phyloP scores from a whole-genome alignment of 2,888 invertebrate species.

The Idaea dimidiata region DNA sequence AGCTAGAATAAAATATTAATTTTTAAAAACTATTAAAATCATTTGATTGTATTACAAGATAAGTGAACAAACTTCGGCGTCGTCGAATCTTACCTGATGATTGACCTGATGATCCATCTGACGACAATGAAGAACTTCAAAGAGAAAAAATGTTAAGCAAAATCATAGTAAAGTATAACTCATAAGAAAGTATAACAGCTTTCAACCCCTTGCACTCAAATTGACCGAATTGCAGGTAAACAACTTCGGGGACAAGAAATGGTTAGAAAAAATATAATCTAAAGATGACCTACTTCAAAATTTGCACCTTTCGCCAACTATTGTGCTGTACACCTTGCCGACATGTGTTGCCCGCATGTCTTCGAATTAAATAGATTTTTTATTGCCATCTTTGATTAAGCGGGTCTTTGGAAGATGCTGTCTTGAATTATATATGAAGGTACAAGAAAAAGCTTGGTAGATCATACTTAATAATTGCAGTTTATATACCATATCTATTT shows the following conservation, averaged over 20 bases:
- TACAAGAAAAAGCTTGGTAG: neutral
- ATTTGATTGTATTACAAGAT: too few relatives aligned
- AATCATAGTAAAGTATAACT: too few relatives aligned
- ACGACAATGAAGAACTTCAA: too few relatives aligned
- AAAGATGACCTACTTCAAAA: slow-evolving; percentile 69
- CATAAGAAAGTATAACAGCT: neutral
- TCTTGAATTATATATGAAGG: neutral
- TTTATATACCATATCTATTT: too few relatives aligned
- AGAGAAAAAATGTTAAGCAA: too few relatives aligned
- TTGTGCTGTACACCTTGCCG: slow-evolving; percentile 64
- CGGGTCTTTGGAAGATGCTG: neutral
- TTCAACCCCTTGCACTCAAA: neutral
- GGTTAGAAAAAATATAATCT: slow-evolving; percentile 38
- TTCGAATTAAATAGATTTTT: slow-evolving; percentile 29
- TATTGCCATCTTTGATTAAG: slow-evolving; percentile 25
- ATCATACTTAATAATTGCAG: too few relatives aligned
- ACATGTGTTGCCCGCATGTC: slow-evolving; percentile 66
- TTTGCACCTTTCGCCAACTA: slow-evolving; percentile 70
- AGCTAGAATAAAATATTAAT: too few relatives aligned
- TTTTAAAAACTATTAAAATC: too few relatives aligned
- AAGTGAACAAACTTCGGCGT: too few relatives aligned
- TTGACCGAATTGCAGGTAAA: slow-evolving; percentile 28
- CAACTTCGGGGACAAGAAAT: slow-evolving; percentile 26
- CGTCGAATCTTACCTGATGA: too few relatives aligned
- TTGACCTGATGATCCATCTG: too few relatives aligned